A percentile compares a stretch with the other conserved stretches of the same genome.
phyloP scores from a whole-genome alignment of 2,888 invertebrate genomes.

The Calephelis perditalis region DNA sequence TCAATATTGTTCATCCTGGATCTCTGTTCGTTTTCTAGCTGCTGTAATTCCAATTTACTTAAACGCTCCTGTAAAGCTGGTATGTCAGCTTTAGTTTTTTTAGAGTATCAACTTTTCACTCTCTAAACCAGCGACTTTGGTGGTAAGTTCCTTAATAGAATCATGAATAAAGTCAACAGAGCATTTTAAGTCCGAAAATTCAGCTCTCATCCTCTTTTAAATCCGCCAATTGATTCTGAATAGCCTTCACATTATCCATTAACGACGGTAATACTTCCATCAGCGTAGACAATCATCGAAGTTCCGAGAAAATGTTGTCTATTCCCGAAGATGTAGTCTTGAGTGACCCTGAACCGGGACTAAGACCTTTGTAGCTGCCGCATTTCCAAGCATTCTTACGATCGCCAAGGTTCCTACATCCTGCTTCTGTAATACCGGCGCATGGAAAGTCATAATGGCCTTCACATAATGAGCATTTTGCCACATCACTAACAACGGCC shows the following conservation, averaged over 20 bases:
- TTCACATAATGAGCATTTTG: too few relatives aligned
- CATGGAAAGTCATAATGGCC: too few relatives aligned
- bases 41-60: constrained; percentile 7
- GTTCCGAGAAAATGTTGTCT: constrained; percentile 14
- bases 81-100: constrained; percentile 17
- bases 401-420: too few relatives aligned
- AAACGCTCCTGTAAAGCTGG: constrained; percentile 8
- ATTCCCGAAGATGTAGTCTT: constrained; percentile 1
- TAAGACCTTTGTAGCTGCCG: constrained; percentile 14
- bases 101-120: constrained; percentile 14
- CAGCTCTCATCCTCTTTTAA: constrained; percentile 16
- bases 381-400: constrained; percentile 19
- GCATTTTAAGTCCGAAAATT: constrained; percentile 12
- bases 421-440: too few relatives aligned
- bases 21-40: constrained; percentile 19
- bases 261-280: constrained; percentile 18
- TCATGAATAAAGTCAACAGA: constrained; percentile 13
- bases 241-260: constrained; percentile 15
- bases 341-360: constrained; percentile 1
- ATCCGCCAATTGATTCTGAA: constrained; percentile 17
- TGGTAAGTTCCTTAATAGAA: neutral
- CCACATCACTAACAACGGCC: neutral
- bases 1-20: too few relatives aligned
- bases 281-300: constrained; percentile 13
- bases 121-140: constrained; percentile 5